phyloP scores from a whole-genome alignment of 2,797 vertebrate species.

The Melanotaenia nigrans region DNA sequence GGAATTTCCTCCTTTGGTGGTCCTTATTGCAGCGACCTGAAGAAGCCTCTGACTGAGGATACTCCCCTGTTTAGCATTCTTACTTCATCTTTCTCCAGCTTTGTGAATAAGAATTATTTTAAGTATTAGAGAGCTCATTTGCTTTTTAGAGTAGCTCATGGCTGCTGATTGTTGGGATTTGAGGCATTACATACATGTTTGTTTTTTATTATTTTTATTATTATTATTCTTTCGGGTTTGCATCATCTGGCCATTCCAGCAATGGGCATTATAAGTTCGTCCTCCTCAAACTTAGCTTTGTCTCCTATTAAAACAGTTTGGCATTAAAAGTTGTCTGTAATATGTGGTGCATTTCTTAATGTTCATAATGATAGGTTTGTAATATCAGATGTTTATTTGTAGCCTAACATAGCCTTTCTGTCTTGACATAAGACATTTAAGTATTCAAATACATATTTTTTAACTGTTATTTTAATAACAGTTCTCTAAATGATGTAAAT shows the following conservation, averaged over 20 bases:
- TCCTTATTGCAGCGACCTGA: neutral
- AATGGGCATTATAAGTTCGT: neutral
- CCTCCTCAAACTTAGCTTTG: neutral
- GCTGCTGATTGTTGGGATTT: neutral
- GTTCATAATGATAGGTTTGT: neutral
- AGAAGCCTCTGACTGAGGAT: neutral
- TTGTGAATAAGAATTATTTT: neutral
- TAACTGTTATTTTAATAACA: too few species aligned
- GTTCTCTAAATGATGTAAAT: too few species aligned
- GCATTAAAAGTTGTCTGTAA: too few species aligned
- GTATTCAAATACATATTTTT: neutral
- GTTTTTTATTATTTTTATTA: too few species aligned
- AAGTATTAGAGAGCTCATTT: neutral
- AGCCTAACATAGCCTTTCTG: neutral
- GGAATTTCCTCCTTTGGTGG: neutral
- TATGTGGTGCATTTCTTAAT: too few species aligned
- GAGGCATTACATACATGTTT: neutral
- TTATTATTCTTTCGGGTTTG: neutral
- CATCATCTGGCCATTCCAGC: neutral
- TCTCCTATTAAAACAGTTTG: too few species aligned
- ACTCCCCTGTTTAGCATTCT: neutral
- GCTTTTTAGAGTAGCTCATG: neutral
- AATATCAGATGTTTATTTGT: neutral
- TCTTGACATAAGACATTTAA: neutral
- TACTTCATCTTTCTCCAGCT: neutral